A percentile compares a stretch with the other conserved stretches of the same genome.
Evolutionary conservation across 2,113 vertebrate species (phyloP).

Genomic region (Rhea americana): DNA sequence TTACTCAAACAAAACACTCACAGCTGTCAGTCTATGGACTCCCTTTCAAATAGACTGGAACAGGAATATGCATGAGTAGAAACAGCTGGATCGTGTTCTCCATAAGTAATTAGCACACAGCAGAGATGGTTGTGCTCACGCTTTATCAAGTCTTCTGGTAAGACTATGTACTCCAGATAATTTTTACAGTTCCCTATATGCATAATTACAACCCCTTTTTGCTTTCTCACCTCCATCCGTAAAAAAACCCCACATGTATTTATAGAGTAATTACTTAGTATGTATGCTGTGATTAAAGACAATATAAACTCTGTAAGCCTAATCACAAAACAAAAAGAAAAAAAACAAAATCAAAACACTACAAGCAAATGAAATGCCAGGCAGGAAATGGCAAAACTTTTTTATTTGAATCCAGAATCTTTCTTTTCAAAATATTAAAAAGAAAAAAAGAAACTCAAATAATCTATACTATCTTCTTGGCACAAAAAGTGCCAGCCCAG

Average conservation of each 20-base stretch:
- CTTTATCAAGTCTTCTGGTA: slow-evolving; percentile 65
- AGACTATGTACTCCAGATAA: slow-evolving; percentile 72
- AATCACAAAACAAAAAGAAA: slow-evolving; percentile 54
- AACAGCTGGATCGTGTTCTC: slow-evolving; percentile 57
- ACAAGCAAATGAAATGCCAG: slow-evolving; percentile 23
- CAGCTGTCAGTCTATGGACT: neutral
- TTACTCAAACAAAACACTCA: neutral
- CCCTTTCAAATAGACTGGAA: neutral
- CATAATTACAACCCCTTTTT: slow-evolving; percentile 70
- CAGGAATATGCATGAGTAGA: slow-evolving; percentile 41
- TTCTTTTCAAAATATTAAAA: neutral
- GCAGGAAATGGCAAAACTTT: neutral
- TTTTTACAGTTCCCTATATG: slow-evolving; percentile 70
- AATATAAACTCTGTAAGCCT: slow-evolving; percentile 60
- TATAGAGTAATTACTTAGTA: slow-evolving; percentile 64
- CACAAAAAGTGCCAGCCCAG: neutral
- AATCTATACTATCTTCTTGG: neutral
- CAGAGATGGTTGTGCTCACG: slow-evolving; percentile 57
- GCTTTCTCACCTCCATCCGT: slow-evolving; percentile 43
- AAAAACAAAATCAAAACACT: neutral
- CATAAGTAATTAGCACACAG: slow-evolving; percentile 62
- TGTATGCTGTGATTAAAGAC: slow-evolving; percentile 59
- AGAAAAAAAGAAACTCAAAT: neutral
- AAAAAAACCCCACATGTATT: slow-evolving; percentile 65
- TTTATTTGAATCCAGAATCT: neutral